These are phyloP conservation scores for Aurelia sp. DNA, from an alignment of 30 jellyfish, hydroid and myxozoan genomes.

Conservation along the genomic window DNA sequence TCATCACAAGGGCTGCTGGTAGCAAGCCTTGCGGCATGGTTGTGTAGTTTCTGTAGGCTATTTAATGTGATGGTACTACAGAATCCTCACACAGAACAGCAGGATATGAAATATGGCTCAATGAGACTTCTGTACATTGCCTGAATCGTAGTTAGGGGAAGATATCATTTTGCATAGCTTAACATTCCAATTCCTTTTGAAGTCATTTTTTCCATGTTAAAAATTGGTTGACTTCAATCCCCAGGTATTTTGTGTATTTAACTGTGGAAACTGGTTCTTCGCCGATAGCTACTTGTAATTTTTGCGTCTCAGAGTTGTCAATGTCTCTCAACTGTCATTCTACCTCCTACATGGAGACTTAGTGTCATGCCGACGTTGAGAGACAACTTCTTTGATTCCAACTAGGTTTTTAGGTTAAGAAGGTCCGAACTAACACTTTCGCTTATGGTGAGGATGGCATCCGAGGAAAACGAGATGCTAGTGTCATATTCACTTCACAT, in stretches of 20 bases:
- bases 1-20: too few relatives aligned
- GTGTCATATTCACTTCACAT: too few relatives aligned
- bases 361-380: too few relatives aligned
- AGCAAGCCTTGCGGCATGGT: too few relatives aligned
- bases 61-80: slow-evolving; percentile 5
- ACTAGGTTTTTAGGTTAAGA: too few relatives aligned
- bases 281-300: background rate
- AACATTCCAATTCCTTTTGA: slow-evolving; percentile 20
- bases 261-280: slow-evolving; percentile 12
- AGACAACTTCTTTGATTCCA: too few relatives aligned
- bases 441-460: too few relatives aligned
- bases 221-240: slow-evolving; percentile 14
- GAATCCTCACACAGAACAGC: slow-evolving; percentile 18
- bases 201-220: slow-evolving; percentile 1
- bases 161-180: slow-evolving; percentile 1
- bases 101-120: slow-evolving; percentile 18
- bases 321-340: background rate
- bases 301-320: slow-evolving; percentile 3
- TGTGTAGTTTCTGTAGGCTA: slow-evolving; percentile 18
- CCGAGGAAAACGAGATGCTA: too few relatives aligned
- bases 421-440: too few relatives aligned
- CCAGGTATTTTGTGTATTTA: too few relatives aligned
- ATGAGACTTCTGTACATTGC: slow-evolving; percentile 8
- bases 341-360: too few relatives aligned
- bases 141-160: slow-evolving; percentile 20